phyloP scores from a whole-genome alignment of 2,888 invertebrate genomes.

The Drosophila eohydei region DNA sequence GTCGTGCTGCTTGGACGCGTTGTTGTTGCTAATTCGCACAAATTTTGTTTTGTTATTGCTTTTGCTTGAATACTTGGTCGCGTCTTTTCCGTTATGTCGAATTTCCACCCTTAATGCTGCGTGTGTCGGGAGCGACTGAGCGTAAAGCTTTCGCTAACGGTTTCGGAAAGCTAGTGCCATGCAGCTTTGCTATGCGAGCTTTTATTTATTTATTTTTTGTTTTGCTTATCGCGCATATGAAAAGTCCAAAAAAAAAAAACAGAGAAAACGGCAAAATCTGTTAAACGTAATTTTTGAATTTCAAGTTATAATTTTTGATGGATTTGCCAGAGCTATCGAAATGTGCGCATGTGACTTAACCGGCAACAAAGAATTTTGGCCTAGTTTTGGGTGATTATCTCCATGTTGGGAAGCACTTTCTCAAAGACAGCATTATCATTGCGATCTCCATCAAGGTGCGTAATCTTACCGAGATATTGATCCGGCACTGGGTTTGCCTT shows the following conservation, averaged over 20 bases:
- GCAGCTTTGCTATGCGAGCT: slow-evolving; percentile 60
- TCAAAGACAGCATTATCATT: slow-evolving; percentile 90
- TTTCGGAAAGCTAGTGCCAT: slow-evolving; percentile 59
- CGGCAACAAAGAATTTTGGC: slow-evolving; percentile 19
- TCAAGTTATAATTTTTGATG: slow-evolving; percentile 32
- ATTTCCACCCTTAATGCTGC: slow-evolving; percentile 69
- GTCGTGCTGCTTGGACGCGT: slow-evolving; percentile 26
- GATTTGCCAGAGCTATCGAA: slow-evolving; percentile 9
- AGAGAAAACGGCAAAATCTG: slow-evolving; percentile 3
- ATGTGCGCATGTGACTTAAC: slow-evolving; percentile 4
- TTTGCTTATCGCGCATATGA: slow-evolving; percentile 1
- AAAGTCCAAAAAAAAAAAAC: slow-evolving; percentile 2
- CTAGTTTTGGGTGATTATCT: slow-evolving; percentile 84
- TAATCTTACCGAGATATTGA: slow-evolving; percentile 91
- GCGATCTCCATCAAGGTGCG: slow-evolving; percentile 92
- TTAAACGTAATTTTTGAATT: slow-evolving; percentile 1
- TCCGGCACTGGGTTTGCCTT: slow-evolving; percentile 91
- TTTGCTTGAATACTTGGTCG: slow-evolving; percentile 7
- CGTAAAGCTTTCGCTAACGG: slow-evolving; percentile 66
- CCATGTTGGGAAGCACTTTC: slow-evolving; percentile 88
- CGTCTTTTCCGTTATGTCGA: slow-evolving; percentile 30
- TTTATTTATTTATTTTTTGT: slow-evolving; percentile 15
- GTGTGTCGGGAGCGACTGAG: slow-evolving; percentile 68
- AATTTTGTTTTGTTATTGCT: slow-evolving; percentile 19
- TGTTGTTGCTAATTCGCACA: slow-evolving; percentile 35